Conservation (phyloP, 2,888 invertebrate species). For the Protodeltote pygarga region DNA sequence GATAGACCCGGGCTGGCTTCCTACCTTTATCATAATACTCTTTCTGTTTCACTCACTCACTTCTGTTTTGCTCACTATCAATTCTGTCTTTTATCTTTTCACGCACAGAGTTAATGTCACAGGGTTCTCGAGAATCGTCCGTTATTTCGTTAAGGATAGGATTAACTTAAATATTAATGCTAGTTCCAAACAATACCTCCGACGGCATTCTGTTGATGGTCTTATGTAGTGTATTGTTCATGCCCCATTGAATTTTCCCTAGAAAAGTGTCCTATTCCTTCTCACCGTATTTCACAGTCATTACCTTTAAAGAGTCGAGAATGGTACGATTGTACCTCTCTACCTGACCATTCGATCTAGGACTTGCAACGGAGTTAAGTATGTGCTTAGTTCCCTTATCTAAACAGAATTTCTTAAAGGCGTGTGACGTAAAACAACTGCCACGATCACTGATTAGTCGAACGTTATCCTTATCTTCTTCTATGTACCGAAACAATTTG, state of each 20-base stretch:
- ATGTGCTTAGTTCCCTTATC: neutral
- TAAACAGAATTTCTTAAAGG: conserved; percentile 2
- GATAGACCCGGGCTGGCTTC: conserved; percentile 22
- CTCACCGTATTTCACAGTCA: neutral
- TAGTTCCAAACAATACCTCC: conserved; percentile 2
- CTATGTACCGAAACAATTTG: too few species aligned
- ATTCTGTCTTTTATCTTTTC: conserved; percentile 16
- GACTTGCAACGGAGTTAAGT: conserved; percentile 1
- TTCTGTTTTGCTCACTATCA: conserved; percentile 23
- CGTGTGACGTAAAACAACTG: too few species aligned
- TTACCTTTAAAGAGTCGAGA: neutral
- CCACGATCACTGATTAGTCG: neutral
- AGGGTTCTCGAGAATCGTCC: neutral
- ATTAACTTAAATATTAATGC: neutral
- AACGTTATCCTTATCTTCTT: too few species aligned
- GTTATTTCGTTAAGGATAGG: neutral
- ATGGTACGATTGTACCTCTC: conserved; percentile 3
- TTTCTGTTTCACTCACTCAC: conserved; percentile 26
- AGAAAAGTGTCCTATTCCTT: neutral
- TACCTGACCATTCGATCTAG: conserved; percentile 2
- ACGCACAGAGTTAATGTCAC: conserved; percentile 18
- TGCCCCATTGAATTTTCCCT: neutral
- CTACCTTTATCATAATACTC: conserved; percentile 22
- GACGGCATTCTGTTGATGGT: neutral
- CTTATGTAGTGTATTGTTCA: too few species aligned